Evolutionary conservation across 2,113 vertebrate genomes (phyloP), one percentile per base, ranked within the genome.

Genomic region (Myiagra hebetior): DNA sequence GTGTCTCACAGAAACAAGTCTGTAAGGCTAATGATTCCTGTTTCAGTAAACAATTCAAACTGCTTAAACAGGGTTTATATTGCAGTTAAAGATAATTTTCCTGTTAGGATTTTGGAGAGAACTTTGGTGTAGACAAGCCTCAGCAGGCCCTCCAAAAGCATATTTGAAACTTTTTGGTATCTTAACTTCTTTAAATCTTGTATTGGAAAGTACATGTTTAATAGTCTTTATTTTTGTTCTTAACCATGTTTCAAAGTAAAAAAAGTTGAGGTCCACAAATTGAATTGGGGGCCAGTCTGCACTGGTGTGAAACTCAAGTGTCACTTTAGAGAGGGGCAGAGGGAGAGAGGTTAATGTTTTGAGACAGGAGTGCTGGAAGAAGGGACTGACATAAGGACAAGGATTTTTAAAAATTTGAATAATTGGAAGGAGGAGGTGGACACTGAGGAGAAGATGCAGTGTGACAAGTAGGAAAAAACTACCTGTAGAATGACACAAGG

Each of bases 1-100:
- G 5, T 23, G 20, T 73, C 49, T 93, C 26, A 23, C 47, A 81
- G 81, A 72, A 93, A 37, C 52, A 80, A 73, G 50, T 47, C 85
- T 94, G 37, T 72, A 57, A 89, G 57, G 19, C 41, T 87, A 73
- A 67, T 55, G 72, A 76, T 93, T 91, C 74, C 63, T 80, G 28
- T 76, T 92, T 77, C 82, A 75, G 76, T 92, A 91, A 93, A 92
- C 88, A 88, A 72, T 84, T 91, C 31, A 84, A 77, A 63, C 79
- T 72, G 44, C 79, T 88, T 91, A 35, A 94, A 68, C 41, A 72
- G 24, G 31, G 55, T 93, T 95, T 96, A 41, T 68, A 19, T 92
- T 96, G 33, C 56, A 85, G 67, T 82, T 87, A 41, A 46, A 84
- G 52, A 56, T 78, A 63, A 67, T 88, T 90, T 93, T 96, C 68